A percentile compares a stretch with the other conserved stretches of the same genome.
Conservation (phyloP, 2,888 invertebrate species). For the Temnothorax ravouxi region DNA sequence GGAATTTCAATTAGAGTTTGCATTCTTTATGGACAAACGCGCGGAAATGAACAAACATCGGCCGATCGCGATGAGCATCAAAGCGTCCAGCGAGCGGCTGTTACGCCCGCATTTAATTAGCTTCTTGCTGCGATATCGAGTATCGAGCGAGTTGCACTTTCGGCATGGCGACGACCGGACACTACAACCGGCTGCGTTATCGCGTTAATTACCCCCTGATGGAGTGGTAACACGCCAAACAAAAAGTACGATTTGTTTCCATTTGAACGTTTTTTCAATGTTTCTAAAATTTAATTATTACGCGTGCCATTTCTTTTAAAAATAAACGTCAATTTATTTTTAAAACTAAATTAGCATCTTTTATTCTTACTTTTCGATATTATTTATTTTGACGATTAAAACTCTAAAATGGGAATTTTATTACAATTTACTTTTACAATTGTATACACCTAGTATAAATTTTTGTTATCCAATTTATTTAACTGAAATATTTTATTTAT, state of each 20-base stretch:
- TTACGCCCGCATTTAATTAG: conserved; percentile 63
- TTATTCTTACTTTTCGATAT: background rate
- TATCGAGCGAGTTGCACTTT: conserved; percentile 47
- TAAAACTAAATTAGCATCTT: background rate
- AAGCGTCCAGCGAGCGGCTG: conserved; percentile 48
- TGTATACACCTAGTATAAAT: background rate
- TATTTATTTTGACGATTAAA: background rate
- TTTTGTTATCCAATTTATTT: background rate
- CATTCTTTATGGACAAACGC: conserved; percentile 60
- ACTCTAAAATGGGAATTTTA: background rate
- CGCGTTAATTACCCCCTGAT: conserved; percentile 45
- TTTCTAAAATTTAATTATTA: background rate
- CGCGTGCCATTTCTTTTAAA: background rate
- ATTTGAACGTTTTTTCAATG: background rate
- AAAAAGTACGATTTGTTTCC: background rate
- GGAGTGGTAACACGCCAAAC: background rate
- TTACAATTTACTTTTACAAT: background rate
- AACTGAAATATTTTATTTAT: background rate
- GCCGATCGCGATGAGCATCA: conserved; percentile 30
- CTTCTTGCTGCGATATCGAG: conserved; percentile 37
- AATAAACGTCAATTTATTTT: background rate
- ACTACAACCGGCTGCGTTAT: conserved; percentile 38
- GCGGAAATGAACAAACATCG: conserved; percentile 51
- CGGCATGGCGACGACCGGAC: conserved; percentile 10
- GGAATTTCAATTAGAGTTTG: conserved; percentile 73